Base-by-base conservation (phyloP, 2,888 invertebrate species). In the Pyralis farinalis region DNA sequence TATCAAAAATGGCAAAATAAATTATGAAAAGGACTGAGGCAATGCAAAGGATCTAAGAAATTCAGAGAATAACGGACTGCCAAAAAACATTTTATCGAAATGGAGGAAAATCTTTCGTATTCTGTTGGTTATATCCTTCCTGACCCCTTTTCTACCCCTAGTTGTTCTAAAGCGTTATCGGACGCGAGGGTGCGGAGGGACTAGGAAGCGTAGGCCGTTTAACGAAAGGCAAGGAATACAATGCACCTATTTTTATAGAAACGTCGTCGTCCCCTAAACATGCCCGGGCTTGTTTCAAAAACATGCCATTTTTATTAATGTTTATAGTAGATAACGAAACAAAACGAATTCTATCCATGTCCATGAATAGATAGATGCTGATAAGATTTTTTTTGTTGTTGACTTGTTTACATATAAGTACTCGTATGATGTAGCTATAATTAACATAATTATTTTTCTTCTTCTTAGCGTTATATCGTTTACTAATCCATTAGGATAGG, bases 161-260 rank as follows among this genome's bases (percentile, higher is more conserved):
- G 27, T 28, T 35, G 27, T 35, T 28, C 27, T 32, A 32, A 25
- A 30, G 1, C 35, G 35, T 27, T 35, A 35, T 35, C 35, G 35
- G 27, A 27, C 35, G 16, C 16, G 12, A 35, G 35, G 35, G 35
- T 12, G 11, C 8, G 34, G 34, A n/a, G 12, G 35, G 35, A 27
- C 25, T 7, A 25, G 12, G n/a, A 25, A 34, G 10, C 12, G n/a
- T 27, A 25, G 34, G 3, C 25, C 21, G 34, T 10, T 11, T 22
- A 4, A 34, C 22, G 10, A 22, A 10, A 25, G 22, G 11, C 34
- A 11, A 7, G 12, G 12, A 27, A 27, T 27, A 35, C 25, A 35
- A 27, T 35, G 27, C 35, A 25, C 27, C 25, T 12, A 27, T 8
- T 35, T 34, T 27, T 8, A 25, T 25, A 25, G 12, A 35, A 34